Conservation (phyloP, 1,140 invertebrate species). For the Acarapis woodi region DNA sequence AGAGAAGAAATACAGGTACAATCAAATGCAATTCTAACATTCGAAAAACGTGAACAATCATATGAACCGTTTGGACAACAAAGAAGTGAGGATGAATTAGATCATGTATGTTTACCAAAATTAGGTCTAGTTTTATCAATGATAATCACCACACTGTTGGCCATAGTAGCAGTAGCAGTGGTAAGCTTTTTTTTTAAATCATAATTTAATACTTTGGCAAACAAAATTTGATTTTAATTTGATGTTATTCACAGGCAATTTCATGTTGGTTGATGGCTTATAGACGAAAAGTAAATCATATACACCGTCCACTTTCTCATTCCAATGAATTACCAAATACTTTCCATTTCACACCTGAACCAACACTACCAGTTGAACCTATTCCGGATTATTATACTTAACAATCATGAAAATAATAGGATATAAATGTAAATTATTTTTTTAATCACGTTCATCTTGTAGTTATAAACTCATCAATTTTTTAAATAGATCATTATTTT, state of each 20-base stretch:
- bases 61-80: constrained; percentile 30
- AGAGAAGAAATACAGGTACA: constrained; percentile 71
- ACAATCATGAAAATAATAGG: too few species aligned
- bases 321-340: constrained; percentile 81
- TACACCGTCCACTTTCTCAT: constrained; percentile 67
- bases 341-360: constrained; percentile 53
- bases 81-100: constrained; percentile 28
- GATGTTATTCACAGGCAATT: too few species aligned
- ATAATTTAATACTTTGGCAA: too few species aligned
- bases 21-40: constrained; percentile 62
- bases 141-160: constrained; percentile 60
- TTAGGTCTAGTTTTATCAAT: constrained; percentile 67
- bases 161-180: constrained; percentile 65
- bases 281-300: constrained; percentile 33
- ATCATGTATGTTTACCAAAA: constrained; percentile 74
- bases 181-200: too few species aligned
- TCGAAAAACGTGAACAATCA: constrained; percentile 43
- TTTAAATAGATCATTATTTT: too few species aligned
- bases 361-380: constrained; percentile 39
- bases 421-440: too few species aligned
- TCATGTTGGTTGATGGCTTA: constrained; percentile 84
- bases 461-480: too few species aligned
- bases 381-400: constrained; percentile 40
- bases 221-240: too few species aligned
- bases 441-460: too few species aligned